These are phyloP conservation scores for Mastigias papua DNA, from an alignment of 30 jellyfish, hydroid and myxozoan species.

Conservation along the genomic window DNA sequence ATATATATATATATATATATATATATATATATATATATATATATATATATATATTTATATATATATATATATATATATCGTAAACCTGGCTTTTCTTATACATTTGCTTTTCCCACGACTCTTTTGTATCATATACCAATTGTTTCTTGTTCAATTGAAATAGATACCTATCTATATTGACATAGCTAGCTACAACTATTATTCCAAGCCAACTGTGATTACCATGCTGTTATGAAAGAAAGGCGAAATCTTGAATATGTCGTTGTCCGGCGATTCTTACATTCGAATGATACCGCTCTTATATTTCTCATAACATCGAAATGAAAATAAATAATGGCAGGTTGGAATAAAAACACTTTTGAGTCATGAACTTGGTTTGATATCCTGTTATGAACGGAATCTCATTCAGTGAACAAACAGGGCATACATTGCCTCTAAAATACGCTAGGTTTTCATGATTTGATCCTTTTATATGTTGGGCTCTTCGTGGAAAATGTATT, in stretches of 20 bases:
- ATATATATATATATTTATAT: no score
- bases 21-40: no score
- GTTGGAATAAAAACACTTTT: neutral
- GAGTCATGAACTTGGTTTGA: neutral
- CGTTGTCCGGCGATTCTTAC: neutral
- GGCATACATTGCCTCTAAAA: neutral
- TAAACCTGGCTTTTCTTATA: no score
- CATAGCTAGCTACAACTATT: neutral
- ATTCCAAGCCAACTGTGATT: neutral
- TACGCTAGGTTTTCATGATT: neutral
- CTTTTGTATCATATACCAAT: no score
- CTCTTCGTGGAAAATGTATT: no score
- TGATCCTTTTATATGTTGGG: no score
- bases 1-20: no score
- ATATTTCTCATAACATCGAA: neutral
- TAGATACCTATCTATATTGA: neutral
- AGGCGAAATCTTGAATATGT: neutral
- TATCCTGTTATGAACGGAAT: conserved; percentile 20
- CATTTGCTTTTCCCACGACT: no score
- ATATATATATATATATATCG: no score
- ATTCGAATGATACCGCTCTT: neutral
- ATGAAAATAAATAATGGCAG: neutral
- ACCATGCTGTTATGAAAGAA: neutral
- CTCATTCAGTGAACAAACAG: neutral
- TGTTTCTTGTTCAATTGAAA: neutral